Base-by-base conservation (phyloP, 2,888 invertebrate genomes). In the Cryptophagus acutangulus region DNA sequence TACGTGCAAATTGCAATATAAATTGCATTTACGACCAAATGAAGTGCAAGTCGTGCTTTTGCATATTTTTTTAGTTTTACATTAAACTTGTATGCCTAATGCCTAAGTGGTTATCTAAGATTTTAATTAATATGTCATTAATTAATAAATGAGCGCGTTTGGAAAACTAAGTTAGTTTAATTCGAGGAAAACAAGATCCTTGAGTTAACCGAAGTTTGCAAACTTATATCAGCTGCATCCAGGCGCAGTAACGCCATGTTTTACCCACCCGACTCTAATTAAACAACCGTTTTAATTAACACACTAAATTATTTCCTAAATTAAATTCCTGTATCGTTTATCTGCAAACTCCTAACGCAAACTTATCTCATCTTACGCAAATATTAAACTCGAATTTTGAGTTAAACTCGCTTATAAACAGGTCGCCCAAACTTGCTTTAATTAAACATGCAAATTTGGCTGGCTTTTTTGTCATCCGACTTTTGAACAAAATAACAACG, bases 201-300 rank as follows among this genome's bases (percentile, higher is more conserved):
- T 54, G 54, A 58, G 55, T 57, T 60, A 61, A 60, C 59, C 59
- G 55, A 65, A 65, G 58, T 64, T 65, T 62, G 57, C 59, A 57
- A 63, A 64, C 61, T 66, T 63, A 65, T 65, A 65, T 67, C 65
- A 65, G 65, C 59, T 53, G 59, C 59, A 62, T 63, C 63, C 66
- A 66, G 66, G 60, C 65, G 56, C 57, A 50, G 54, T 53, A 52
- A 50, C 58, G 58, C 63, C 67, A 63, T 66, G 65, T 66, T 66
- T 66, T 64, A 66, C 58, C 62, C 62, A 55, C 56, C 65, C 59
- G 59, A 62, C 58, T 67, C 67, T 70, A 71, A 71, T 71, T 70
- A 70, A 71, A 71, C 70, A 66, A 63, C 68, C 67, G 70, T 71
- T 71, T 71, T 71, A 71, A 71, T 71, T 71, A 71, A 71, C 68